phyloP scores from a whole-genome alignment of 64 coral and sea anemone genomes.

The Exaiptasia diaphana region DNA sequence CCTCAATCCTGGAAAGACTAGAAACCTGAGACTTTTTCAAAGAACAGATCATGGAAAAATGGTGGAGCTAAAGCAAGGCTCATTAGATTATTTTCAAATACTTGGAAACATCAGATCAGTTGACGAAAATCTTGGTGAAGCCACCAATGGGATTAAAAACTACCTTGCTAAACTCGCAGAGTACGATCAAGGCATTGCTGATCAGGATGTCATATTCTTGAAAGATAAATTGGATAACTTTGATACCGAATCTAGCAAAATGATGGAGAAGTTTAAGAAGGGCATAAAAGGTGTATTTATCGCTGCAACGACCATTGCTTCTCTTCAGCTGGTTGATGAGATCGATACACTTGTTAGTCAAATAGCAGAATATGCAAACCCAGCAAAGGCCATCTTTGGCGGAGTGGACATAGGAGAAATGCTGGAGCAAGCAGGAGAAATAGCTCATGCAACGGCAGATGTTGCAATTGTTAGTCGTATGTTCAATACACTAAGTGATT shows the following conservation, averaged over 20 bases:
- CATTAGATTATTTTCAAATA: background rate
- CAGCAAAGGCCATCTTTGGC: background rate
- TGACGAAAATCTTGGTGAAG: background rate
- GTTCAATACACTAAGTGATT: background rate
- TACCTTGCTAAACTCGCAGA: slow-evolving; percentile 27
- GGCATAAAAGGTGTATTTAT: slow-evolving; percentile 6
- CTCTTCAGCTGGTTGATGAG: background rate
- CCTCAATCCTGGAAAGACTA: background rate
- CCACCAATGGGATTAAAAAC: background rate
- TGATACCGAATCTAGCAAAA: background rate
- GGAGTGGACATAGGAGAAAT: background rate
- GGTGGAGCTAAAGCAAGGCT: slow-evolving; percentile 1
- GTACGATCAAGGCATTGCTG: slow-evolving; percentile 32
- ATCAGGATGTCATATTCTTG: slow-evolving; percentile 13
- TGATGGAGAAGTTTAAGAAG: slow-evolving; percentile 1
- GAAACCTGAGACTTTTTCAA: background rate
- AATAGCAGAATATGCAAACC: slow-evolving; percentile 51
- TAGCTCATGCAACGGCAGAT: background rate
- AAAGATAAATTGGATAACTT: slow-evolving; percentile 21
- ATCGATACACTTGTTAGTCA: background rate
- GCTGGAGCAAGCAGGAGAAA: background rate
- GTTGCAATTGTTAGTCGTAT: background rate
- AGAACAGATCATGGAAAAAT: slow-evolving; percentile 22
- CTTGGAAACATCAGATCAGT: slow-evolving; percentile 11
- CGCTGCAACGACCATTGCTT: background rate